Evolutionary conservation across 2,888 invertebrate species (phyloP).

Genomic region (Polietes domitor): DNA sequence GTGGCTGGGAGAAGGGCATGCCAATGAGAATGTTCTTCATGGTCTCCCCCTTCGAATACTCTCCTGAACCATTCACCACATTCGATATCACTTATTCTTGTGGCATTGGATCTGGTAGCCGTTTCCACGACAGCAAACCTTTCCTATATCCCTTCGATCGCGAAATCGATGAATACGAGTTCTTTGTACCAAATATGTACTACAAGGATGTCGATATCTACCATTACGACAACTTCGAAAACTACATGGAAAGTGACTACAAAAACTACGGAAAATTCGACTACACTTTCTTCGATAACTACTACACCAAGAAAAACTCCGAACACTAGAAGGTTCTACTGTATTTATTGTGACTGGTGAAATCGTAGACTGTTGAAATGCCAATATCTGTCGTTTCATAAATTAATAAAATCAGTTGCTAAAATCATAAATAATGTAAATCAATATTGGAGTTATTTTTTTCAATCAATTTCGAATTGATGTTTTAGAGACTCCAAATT

Average conservation of each 20-base stretch:
- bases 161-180: constrained; percentile 82
- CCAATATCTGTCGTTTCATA: too few relatives aligned
- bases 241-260: constrained; percentile 69
- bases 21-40: constrained; percentile 84
- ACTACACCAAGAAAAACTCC: constrained; percentile 55
- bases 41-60: constrained; percentile 81
- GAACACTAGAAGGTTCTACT: too few relatives aligned
- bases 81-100: constrained; percentile 81
- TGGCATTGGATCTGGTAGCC: constrained; percentile 82
- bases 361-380: too few relatives aligned
- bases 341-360: too few relatives aligned
- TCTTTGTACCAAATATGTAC: constrained; percentile 84
- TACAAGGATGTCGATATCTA: constrained; percentile 81
- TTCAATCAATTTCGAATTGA: too few relatives aligned
- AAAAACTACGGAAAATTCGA: constrained; percentile 74
- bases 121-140: constrained; percentile 83
- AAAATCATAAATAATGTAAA: too few relatives aligned
- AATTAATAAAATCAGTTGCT: too few relatives aligned
- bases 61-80: constrained; percentile 76
- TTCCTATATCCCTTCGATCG: constrained; percentile 89
- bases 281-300: constrained; percentile 68
- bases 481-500: too few relatives aligned
- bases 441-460: too few relatives aligned
- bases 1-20: constrained; percentile 83
- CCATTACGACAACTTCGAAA: constrained; percentile 68